phyloP scores from a whole-genome alignment of 1,140 invertebrate genomes.

The Bombus superbus region DNA sequence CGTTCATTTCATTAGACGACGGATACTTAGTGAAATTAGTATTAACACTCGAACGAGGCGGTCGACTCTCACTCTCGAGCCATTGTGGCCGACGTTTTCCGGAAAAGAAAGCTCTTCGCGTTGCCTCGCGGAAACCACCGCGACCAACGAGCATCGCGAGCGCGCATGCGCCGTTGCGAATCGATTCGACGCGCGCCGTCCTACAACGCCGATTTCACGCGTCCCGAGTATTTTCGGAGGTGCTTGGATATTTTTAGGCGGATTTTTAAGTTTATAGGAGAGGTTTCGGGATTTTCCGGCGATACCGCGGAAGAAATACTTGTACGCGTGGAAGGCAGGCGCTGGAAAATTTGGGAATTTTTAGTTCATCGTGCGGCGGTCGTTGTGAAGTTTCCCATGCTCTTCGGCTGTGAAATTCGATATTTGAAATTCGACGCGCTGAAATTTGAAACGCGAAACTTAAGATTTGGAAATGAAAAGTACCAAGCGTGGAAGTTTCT shows the following conservation, averaged over 20 bases:
- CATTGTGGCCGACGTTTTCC: slow-evolving; percentile 18
- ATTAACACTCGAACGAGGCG: slow-evolving; percentile 50
- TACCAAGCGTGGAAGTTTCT: no score
- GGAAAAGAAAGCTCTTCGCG: slow-evolving; percentile 43
- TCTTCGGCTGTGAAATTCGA: background rate
- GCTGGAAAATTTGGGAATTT: background rate
- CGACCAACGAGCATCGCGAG: background rate
- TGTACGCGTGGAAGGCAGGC: background rate
- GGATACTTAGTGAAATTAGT: slow-evolving; percentile 60
- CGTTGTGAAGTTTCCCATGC: no score
- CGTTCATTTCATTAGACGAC: slow-evolving; percentile 62
- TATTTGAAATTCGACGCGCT: background rate
- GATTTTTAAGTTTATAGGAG: background rate
- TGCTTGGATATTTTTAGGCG: background rate
- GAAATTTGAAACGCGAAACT: background rate
- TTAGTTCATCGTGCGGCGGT: background rate
- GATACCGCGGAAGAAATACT: background rate
- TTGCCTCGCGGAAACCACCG: slow-evolving; percentile 6
- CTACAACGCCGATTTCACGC: background rate
- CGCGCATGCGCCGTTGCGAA: background rate
- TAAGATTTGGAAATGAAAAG: background rate
- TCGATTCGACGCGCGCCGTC: background rate
- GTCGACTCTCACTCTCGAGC: slow-evolving; percentile 41
- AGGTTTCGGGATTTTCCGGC: background rate
- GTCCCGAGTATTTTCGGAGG: background rate